Evolutionary conservation across 2,797 vertebrate genomes (phyloP).

Genomic region (Spinus pinus): DNA sequence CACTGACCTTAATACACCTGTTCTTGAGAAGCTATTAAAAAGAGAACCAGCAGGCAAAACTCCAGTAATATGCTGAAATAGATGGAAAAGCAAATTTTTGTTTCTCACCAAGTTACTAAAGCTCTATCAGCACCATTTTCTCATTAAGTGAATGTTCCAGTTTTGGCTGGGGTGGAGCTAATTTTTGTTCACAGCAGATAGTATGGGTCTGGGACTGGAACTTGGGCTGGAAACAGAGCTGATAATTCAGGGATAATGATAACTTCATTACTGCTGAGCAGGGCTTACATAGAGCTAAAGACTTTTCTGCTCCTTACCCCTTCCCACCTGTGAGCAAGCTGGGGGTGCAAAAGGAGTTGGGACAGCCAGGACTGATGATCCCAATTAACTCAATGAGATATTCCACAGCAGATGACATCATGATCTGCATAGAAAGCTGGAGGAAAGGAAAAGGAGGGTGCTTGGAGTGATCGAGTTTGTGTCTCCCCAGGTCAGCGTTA

Average conservation of each 20-base stretch:
- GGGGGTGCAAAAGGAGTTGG: not conserved
- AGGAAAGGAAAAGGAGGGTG: not conserved
- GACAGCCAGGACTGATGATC: not conserved
- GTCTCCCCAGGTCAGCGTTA: not conserved
- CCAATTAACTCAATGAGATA: not conserved
- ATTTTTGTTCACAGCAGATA: not conserved
- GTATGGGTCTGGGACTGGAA: not conserved
- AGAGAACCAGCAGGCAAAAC: not conserved
- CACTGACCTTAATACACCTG: not conserved
- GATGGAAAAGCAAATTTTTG: not conserved
- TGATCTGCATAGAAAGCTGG: not conserved
- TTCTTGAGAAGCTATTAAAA: not conserved
- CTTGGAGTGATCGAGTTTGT: not conserved
- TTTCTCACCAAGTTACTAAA: not conserved
- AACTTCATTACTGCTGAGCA: not conserved
- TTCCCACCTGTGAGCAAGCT: not conserved
- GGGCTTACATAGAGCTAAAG: not conserved
- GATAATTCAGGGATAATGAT: not conserved
- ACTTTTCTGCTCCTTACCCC: not conserved
- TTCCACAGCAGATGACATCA: not conserved
- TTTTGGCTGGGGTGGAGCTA: not conserved
- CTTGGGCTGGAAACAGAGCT: not conserved
- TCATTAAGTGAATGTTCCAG: not conserved
- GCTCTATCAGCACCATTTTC: not conserved
- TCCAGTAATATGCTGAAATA: not conserved